Evolutionary conservation across 2,888 invertebrate species (phyloP).

Genomic region (Cactoblastis cactorum): DNA sequence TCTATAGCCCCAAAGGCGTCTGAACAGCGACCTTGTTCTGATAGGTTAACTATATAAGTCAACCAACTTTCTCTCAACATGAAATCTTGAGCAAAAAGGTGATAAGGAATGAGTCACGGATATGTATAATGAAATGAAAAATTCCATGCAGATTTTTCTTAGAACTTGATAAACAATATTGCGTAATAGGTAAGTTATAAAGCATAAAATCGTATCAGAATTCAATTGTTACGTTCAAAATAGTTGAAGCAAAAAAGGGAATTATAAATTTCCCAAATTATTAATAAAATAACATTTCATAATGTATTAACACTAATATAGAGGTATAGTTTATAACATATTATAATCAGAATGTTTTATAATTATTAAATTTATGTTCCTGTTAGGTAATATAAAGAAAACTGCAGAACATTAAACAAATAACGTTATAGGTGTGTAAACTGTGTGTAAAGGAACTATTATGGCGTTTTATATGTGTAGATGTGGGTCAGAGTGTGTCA

Average conservation of each 20-base stretch:
- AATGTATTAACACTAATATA: too few relatives aligned
- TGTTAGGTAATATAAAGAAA: not conserved
- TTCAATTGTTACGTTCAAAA: not conserved
- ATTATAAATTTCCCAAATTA: too few relatives aligned
- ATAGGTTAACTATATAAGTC: not conserved
- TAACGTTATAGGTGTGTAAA: not conserved
- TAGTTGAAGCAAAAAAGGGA: not conserved
- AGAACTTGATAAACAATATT: not conserved
- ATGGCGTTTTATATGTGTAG: constrained; percentile 9
- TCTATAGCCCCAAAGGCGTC: constrained; percentile 38
- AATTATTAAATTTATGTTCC: not conserved
- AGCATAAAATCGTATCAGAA: not conserved
- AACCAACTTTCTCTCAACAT: not conserved
- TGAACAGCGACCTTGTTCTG: constrained; percentile 62
- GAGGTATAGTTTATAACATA: too few relatives aligned
- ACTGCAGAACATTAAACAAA: not conserved
- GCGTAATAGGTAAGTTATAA: constrained; percentile 13
- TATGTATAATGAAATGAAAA: not conserved
- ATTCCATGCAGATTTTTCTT: not conserved
- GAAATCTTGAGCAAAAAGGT: not conserved
- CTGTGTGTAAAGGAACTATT: not conserved
- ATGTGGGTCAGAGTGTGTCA: constrained; percentile 22
- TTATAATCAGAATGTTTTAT: not conserved
- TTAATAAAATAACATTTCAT: too few relatives aligned
- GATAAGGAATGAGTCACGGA: not conserved